phyloP scores from a whole-genome alignment of 2,888 invertebrate genomes.

The Meganola albula region DNA sequence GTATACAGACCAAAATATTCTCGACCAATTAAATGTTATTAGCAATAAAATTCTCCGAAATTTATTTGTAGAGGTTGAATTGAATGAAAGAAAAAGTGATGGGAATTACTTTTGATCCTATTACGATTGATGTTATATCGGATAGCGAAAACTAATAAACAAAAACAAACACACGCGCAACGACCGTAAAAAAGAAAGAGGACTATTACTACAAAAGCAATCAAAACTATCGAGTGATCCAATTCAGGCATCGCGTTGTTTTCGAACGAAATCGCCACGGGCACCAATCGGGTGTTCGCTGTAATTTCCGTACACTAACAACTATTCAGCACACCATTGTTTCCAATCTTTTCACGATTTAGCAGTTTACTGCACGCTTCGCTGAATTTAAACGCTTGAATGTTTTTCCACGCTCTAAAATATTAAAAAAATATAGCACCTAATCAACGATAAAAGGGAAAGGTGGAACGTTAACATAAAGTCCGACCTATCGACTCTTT shows the following conservation, averaged over 20 bases:
- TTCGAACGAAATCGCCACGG: slow-evolving; percentile 40
- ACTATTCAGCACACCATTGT: slow-evolving; percentile 47
- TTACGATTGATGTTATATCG: no score
- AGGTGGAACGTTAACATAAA: no score
- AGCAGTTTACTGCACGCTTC: slow-evolving; percentile 34
- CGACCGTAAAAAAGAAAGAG: slow-evolving; percentile 28
- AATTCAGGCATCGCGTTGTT: slow-evolving; percentile 53
- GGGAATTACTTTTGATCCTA: no score
- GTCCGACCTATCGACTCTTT: no score
- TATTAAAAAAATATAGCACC: slow-evolving; percentile 27
- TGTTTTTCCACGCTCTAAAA: slow-evolving; percentile 22
- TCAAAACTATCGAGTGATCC: slow-evolving; percentile 59
- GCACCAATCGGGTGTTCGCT: slow-evolving; percentile 34
- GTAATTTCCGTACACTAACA: slow-evolving; percentile 56
- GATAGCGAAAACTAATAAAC: no score
- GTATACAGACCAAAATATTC: no score
- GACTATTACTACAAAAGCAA: slow-evolving; percentile 52
- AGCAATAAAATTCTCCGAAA: no score
- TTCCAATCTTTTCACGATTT: slow-evolving; percentile 38
- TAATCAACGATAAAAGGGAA: slow-evolving; percentile 28
- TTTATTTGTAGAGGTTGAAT: no score
- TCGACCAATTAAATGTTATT: no score
- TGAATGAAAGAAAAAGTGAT: no score
- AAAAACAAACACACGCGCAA: slow-evolving; percentile 19
- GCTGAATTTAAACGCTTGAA: slow-evolving; percentile 21